Evolutionary conservation across 1,140 invertebrate species (phyloP).

Genomic region (Triops longicaudatus): DNA sequence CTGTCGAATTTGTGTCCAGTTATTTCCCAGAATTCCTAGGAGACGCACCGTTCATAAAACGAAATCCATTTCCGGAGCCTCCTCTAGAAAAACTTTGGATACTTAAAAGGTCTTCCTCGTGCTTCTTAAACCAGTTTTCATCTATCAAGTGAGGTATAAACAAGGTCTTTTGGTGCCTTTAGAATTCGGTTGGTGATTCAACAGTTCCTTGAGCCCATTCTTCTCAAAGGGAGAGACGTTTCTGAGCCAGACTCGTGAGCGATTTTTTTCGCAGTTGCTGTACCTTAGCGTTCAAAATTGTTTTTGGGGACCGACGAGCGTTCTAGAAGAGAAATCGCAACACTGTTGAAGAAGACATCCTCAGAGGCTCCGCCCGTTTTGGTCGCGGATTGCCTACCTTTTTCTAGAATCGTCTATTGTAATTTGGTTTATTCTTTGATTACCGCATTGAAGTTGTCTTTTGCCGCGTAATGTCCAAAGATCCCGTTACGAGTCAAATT

Average conservation of each 20-base stretch:
- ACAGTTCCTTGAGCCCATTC: no score
- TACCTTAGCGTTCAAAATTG: background rate
- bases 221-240: no score
- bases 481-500: no score
- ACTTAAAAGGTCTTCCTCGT: background rate
- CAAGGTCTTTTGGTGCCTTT: background rate
- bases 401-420: slow-evolving; percentile 8
- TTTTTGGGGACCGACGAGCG: background rate
- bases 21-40: background rate
- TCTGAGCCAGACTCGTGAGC: background rate
- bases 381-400: background rate
- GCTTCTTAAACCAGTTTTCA: background rate
- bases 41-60: background rate
- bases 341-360: background rate
- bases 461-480: background rate
- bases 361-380: background rate
- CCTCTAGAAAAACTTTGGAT: background rate
- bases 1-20: background rate
- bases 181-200: background rate
- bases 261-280: background rate
- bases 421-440: background rate
- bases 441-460: background rate
- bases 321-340: background rate
- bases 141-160: background rate
- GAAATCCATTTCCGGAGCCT: background rate